Evolutionary conservation across 2,888 invertebrate species (phyloP).

Genomic region (Orchestes rusci): DNA sequence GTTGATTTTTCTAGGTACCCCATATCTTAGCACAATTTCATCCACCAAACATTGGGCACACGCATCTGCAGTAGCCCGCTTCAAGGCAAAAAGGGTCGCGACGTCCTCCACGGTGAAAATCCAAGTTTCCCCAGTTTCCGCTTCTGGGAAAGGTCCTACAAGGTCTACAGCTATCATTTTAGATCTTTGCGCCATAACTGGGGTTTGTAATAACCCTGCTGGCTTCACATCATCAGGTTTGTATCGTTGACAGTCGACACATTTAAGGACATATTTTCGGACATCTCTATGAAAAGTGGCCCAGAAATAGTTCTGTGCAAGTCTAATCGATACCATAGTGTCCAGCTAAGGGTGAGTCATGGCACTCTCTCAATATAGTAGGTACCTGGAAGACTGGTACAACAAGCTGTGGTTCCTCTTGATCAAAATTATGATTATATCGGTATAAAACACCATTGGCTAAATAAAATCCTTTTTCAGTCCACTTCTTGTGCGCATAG

Average conservation of each 20-base stretch:
- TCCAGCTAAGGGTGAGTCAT: no score
- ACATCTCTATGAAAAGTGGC: constrained; percentile 11
- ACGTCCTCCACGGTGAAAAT: constrained; percentile 24
- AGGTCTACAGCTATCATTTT: no score
- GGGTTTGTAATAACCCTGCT: no score
- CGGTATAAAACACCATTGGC: no score
- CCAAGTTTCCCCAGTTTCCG: no score
- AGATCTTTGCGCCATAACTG: constrained; percentile 22
- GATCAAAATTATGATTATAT: constrained; percentile 14
- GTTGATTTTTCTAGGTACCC: constrained; percentile 33
- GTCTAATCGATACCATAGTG: neutral
- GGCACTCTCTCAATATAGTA: neutral
- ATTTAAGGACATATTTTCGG: constrained; percentile 25
- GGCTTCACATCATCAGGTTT: constrained; percentile 30
- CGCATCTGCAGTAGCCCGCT: constrained; percentile 18
- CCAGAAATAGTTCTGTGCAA: neutral
- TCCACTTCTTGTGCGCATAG: no score
- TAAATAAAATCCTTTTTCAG: no score
- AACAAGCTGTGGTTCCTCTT: constrained; percentile 31
- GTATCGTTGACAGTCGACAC: constrained; percentile 31
- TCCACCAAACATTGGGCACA: constrained; percentile 26
- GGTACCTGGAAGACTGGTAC: constrained; percentile 7
- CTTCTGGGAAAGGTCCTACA: no score
- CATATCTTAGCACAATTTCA: no score
- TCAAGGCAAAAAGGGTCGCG: constrained; percentile 11